Conservation (phyloP, 2,888 invertebrate genomes). For the Chloroclystis v-ata region DNA sequence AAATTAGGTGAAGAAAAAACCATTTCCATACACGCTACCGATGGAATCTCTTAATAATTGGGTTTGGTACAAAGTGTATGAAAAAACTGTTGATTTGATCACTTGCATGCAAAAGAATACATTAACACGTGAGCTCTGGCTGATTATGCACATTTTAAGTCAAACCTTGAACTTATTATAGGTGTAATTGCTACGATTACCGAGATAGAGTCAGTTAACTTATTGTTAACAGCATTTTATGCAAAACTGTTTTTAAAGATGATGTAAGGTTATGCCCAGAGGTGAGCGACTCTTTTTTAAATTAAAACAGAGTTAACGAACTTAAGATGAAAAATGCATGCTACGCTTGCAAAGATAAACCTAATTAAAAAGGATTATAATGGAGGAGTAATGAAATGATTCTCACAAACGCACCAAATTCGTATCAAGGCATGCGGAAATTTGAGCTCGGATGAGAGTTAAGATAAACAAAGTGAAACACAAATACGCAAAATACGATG, state of each 20-base stretch:
- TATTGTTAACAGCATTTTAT: constrained; percentile 21
- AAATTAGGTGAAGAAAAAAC: constrained; percentile 47
- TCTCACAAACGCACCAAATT: constrained; percentile 13
- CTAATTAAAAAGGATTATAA: constrained; percentile 11
- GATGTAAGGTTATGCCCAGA: constrained; percentile 13
- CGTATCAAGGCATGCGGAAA: constrained; percentile 24
- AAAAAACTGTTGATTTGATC: constrained; percentile 52
- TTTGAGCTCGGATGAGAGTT: constrained; percentile 22
- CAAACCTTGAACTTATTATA: constrained; percentile 61
- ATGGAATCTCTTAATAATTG: constrained; percentile 67
- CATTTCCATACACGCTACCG: constrained; percentile 65
- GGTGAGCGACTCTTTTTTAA: constrained; percentile 15
- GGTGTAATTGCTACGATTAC: constrained; percentile 29
- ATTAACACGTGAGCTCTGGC: constrained; percentile 56
- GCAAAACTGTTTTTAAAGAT: constrained; percentile 20
- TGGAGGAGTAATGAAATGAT: background rate
- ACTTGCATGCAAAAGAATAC: constrained; percentile 58
- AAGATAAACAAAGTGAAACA: constrained; percentile 36
- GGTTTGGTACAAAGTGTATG: constrained; percentile 48
- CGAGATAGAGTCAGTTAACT: constrained; percentile 20
- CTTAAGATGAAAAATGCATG: constrained; percentile 13
- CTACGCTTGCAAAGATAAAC: constrained; percentile 6
- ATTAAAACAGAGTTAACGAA: constrained; percentile 15
- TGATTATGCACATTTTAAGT: constrained; percentile 61
- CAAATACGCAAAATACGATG: constrained; percentile 37